Percentiles rank a stretch among this genome's conserved stretches.
Conservation (phyloP, 2,797 vertebrate species). For the Gymnothorax javanicus region DNA sequence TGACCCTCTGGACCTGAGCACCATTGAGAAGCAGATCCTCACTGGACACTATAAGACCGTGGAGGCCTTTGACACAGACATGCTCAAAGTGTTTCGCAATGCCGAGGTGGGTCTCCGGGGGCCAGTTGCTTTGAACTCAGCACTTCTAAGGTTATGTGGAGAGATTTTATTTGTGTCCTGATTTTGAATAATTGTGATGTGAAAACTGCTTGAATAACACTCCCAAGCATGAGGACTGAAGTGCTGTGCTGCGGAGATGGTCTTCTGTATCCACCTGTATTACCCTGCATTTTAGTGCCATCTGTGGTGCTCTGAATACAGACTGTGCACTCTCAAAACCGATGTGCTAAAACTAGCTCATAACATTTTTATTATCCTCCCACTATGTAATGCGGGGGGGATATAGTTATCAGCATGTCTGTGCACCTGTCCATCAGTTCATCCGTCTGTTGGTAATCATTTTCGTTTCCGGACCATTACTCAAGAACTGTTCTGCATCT, state of each 20-base stretch:
- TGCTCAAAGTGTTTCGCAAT: constrained; percentile 85
- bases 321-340: background rate
- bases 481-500: too few relatives aligned
- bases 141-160: background rate
- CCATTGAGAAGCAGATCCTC: constrained; percentile 82
- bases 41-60: constrained; percentile 81
- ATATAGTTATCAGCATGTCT: too few relatives aligned
- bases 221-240: background rate
- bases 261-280: background rate
- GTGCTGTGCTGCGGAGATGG: background rate
- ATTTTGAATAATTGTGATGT: background rate
- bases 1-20: constrained; percentile 79
- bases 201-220: background rate
- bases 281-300: background rate
- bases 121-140: background rate
- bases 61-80: constrained; percentile 83
- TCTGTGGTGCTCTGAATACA: background rate
- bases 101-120: constrained; percentile 75
- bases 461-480: too few relatives aligned
- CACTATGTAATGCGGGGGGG: too few relatives aligned
- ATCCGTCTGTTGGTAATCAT: too few relatives aligned
- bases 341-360: too few relatives aligned
- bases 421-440: too few relatives aligned
- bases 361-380: too few relatives aligned
- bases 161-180: background rate